Percentiles rank a stretch among this genome's conserved stretches.
phyloP scores from a whole-genome alignment of 2,888 invertebrate species.

The Euclidia mi region DNA sequence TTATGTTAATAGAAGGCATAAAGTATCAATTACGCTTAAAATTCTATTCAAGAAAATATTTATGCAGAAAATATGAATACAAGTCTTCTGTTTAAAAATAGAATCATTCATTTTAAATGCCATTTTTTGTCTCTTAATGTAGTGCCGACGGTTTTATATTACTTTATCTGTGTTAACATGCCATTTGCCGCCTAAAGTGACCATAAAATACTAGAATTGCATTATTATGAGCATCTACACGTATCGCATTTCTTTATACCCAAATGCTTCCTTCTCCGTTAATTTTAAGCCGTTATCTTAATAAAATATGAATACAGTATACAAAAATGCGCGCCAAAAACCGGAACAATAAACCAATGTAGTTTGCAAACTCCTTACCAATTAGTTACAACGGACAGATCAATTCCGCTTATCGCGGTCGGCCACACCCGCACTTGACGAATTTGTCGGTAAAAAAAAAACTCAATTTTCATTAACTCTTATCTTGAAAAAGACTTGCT shows the following conservation, averaged over 20 bases:
- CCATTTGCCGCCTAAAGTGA: constrained; percentile 37
- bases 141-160: constrained; percentile 45
- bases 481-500: constrained; percentile 73
- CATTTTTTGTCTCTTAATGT: constrained; percentile 33
- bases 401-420: constrained; percentile 79
- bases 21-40: no score
- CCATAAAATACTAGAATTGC: constrained; percentile 44
- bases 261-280: constrained; percentile 2
- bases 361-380: constrained; percentile 47
- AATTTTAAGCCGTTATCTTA: constrained; percentile 36
- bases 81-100: no score
- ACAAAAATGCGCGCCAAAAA: constrained; percentile 29
- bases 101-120: constrained; percentile 15
- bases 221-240: constrained; percentile 35
- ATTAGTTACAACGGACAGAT: constrained; percentile 64
- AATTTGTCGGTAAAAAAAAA: constrained; percentile 79
- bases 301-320: constrained; percentile 39
- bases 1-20: no score
- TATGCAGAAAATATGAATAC: no score
- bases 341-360: constrained; percentile 45
- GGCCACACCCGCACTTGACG: constrained; percentile 69
- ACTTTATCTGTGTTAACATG: constrained; percentile 40
- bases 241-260: constrained; percentile 31
- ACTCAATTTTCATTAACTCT: constrained; percentile 84
- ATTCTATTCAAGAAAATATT: no score